Conservation (phyloP, 2,888 invertebrate species). For the Caenorhabditis becei region DNA sequence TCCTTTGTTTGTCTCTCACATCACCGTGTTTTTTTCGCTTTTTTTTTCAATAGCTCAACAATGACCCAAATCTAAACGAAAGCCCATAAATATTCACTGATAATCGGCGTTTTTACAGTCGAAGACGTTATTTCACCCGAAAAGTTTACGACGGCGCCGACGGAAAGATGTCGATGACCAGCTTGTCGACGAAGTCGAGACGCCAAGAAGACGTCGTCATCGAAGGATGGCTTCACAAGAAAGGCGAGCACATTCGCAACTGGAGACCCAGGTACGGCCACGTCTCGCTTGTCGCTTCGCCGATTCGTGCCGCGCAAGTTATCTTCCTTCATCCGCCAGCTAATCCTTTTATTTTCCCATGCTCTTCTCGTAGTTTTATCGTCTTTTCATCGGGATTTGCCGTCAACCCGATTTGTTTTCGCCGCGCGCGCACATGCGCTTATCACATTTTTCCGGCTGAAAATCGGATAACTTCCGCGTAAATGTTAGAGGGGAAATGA, state of each 20-base stretch:
- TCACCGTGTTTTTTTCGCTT: neutral
- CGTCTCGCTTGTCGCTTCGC: neutral
- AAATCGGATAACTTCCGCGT: conserved; percentile 24
- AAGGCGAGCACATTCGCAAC: conserved; percentile 98
- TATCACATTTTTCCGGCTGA: conserved; percentile 47
- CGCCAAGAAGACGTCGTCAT: conserved; percentile 86
- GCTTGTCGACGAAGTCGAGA: conserved; percentile 67
- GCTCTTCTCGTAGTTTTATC: conserved; percentile 12
- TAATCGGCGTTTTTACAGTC: conserved; percentile 14
- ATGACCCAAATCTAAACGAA: neutral
- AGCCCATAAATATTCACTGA: neutral
- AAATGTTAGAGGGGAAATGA: conserved; percentile 32
- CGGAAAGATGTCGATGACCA: conserved; percentile 72
- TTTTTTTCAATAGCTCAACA: neutral
- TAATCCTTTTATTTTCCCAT: conserved; percentile 38
- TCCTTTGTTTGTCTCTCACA: conserved; percentile 21
- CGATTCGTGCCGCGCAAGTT: neutral
- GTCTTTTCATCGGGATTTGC: conserved; percentile 14
- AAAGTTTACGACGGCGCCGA: conserved; percentile 29
- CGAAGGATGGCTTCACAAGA: conserved; percentile 96
- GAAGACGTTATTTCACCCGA: conserved; percentile 21
- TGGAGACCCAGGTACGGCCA: conserved; percentile 89
- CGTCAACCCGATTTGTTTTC: conserved; percentile 46
- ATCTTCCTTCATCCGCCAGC: neutral
- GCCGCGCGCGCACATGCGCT: conserved; percentile 22